Evolutionary conservation across 1,140 invertebrate species (phyloP), one percentile per base, ranked within the genome.

Genomic region (Atta cephalotes): DNA sequence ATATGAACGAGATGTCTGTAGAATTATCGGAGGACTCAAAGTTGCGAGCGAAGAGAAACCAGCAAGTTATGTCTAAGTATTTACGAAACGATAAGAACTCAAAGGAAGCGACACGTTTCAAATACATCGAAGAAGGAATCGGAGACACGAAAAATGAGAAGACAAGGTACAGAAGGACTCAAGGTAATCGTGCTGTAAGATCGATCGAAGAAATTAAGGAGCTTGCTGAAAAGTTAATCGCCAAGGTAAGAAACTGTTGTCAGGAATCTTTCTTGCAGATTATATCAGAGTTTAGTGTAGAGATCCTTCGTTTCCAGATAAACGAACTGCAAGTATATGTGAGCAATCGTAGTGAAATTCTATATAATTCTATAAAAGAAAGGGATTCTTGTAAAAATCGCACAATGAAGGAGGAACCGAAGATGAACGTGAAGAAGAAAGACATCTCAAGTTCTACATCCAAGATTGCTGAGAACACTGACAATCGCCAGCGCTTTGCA

Each of bases 131-230:
- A 18, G 31, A 49, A 31, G 68, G 6, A 70, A 77, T 35, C 12
- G 14, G 18, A 9, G 49, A 21, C 3, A 12, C 0, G 0, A 28
- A 62, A 10, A 12, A 9, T n/a, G 39, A 65, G 28, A 16, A 66
- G 21, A 66, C 28, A 18, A 12, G 45, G 6, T 14, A 63, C 58
- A 31, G 12, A 31, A 45, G 25, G n/a, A 18, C 10, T 31, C 31
- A 79, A 35, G 53, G 45, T 35, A 53, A 71, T 62, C 86, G 86
- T 5, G 85, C 85, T 10, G 80, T 70, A 6, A 80, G 74, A 78
- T 89, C 92, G 1, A 88, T 92, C 45, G 78, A 87, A 39, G 90
- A 92, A 21, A 92, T 92, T 18, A 91, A 91, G 58, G 72, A 88
- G 4, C 78, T 92, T 0, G 90, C 79, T 0, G 68, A 91, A 63